Evolutionary conservation across 2,888 invertebrate species (phyloP).

Genomic region (Pyrochroa serraticornis): DNA sequence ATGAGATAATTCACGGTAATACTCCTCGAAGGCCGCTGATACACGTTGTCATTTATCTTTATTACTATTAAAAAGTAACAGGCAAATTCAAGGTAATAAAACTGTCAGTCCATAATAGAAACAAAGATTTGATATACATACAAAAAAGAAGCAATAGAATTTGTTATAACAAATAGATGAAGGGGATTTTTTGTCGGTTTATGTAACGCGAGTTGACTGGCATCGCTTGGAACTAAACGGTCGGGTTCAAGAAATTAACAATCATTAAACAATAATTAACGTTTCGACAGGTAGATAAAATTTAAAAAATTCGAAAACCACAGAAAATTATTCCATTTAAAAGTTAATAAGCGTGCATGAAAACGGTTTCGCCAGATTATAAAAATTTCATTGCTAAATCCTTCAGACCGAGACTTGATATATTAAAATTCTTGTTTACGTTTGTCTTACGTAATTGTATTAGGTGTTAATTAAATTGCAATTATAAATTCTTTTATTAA

Average conservation of each 20-base stretch:
- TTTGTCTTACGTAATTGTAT: slow-evolving; percentile 11
- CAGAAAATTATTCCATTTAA: neutral
- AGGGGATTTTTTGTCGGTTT: too few relatives aligned
- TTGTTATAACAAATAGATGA: too few relatives aligned
- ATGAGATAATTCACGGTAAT: slow-evolving; percentile 22
- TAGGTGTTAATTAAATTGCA: slow-evolving; percentile 8
- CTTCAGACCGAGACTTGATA: slow-evolving; percentile 14
- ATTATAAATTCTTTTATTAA: neutral
- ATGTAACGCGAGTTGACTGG: too few relatives aligned
- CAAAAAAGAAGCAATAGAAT: too few relatives aligned
- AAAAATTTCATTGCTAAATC: slow-evolving; percentile 15
- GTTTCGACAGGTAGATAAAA: neutral
- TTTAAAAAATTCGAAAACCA: slow-evolving; percentile 7
- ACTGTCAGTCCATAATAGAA: slow-evolving; percentile 4
- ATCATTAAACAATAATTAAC: slow-evolving; percentile 5
- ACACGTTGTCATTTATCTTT: slow-evolving; percentile 25
- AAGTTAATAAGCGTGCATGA: slow-evolving; percentile 17
- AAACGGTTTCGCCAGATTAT: slow-evolving; percentile 13
- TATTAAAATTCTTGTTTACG: slow-evolving; percentile 9
- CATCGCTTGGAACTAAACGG: too few relatives aligned
- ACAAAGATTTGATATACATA: slow-evolving; percentile 9
- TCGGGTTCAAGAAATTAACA: too few relatives aligned
- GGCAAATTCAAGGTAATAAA: slow-evolving; percentile 24
- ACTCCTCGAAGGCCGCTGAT: slow-evolving; percentile 17
- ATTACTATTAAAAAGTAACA: slow-evolving; percentile 23